Base-by-base conservation (phyloP, 2,113 vertebrate genomes). In the Trogon melanurus region DNA sequence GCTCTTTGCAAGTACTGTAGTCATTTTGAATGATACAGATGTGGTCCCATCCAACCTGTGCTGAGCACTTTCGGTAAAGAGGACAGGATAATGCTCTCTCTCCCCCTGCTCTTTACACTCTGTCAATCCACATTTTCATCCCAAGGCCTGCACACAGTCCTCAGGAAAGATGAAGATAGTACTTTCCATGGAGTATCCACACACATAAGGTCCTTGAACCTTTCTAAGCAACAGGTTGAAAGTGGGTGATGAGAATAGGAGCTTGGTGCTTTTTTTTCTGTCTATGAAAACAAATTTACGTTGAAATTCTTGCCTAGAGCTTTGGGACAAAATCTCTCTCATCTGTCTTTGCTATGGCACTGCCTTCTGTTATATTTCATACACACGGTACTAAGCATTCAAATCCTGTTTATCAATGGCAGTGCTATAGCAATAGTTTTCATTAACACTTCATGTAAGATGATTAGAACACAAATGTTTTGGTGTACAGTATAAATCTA, bases 381-480 rank as follows among this genome's bases (percentile, higher is more conserved):
- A 32, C 20, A n/a, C 13, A 16, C n/a, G 13, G 30, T 29, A 11
- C 29, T 76, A 72, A 74, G 26, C 22, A 53, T 73, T 81, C 60
- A 48, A 27, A 65, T 69, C 57, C 86, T 75, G 50, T 86, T 91
- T 47, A 79, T 44, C 56, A 82, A 50, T 61, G 15, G 53, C 19
- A 75, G 14, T 51, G 5, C 58, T 91, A 41, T 79, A 54, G 45
- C 71, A 25, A 32, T 74, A 29, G 22, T 67, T 93, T 94, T 95
- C 47, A 78, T 73, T 91, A 95, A 53, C 23, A 6, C 25, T 51
- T 79, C 20, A 34, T 64, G 51, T 50, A 72, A 81, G 66, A 88
- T 96, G 32, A 83, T 75, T 38, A 94, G 95, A 95, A 95, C 78
- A 72, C 73, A 91, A 96, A 79, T 23, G 16, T 76, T 72, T 17